phyloP scores from a whole-genome alignment of 2,797 vertebrate genomes.

The Rhabdomys pumilio region DNA sequence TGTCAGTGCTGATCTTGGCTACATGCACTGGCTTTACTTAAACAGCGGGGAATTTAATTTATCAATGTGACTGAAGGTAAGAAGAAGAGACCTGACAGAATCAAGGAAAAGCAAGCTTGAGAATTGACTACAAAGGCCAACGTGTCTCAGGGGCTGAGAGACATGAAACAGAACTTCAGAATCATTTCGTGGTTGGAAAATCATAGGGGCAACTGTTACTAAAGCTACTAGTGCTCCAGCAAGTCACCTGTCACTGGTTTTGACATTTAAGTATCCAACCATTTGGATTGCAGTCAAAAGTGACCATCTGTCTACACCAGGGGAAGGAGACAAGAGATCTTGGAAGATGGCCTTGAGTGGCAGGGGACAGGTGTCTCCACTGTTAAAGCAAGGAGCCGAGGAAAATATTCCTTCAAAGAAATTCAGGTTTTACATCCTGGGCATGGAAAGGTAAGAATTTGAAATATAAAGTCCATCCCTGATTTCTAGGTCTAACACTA shows the following conservation, averaged over 20 bases:
- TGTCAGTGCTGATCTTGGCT: slow-evolving; percentile 27
- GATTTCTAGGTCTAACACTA: not conserved
- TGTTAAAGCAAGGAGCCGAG: not conserved
- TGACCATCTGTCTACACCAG: not conserved
- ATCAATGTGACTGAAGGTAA: not conserved
- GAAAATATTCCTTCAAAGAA: not conserved
- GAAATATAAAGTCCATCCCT: not conserved
- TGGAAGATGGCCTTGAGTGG: not conserved
- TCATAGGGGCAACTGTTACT: not conserved
- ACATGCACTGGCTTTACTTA: not conserved
- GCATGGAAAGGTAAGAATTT: not conserved
- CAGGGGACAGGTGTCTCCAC: not conserved
- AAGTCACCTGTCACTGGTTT: not conserved
- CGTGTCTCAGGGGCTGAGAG: not conserved
- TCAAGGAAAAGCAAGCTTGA: not conserved
- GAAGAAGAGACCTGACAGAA: not conserved
- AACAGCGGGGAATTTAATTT: slow-evolving; percentile 29
- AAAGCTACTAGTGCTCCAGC: not conserved
- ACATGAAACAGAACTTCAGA: not conserved
- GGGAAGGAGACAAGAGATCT: not conserved
- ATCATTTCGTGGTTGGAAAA: not conserved
- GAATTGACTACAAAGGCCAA: slow-evolving; percentile 3
- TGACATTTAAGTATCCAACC: not conserved
- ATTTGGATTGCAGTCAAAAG: not conserved
- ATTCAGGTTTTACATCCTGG: not conserved